A percentile compares a stretch with the other conserved stretches of the same genome.
These are phyloP conservation scores for Crocallis elinguaria DNA, from an alignment of 2,888 invertebrate genomes.

Conservation along the genomic window DNA sequence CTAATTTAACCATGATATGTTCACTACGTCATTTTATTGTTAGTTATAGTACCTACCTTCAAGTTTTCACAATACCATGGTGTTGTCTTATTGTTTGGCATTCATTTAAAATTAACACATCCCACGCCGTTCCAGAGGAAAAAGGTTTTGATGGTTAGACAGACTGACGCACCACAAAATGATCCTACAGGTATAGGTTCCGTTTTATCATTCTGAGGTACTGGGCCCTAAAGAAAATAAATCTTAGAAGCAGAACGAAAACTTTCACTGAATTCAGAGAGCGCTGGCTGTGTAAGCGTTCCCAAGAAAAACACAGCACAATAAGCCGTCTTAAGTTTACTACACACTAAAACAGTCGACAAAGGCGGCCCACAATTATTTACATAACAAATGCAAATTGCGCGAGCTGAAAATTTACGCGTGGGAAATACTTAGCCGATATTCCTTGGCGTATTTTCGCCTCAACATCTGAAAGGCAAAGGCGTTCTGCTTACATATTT, in stretches of 20 bases:
- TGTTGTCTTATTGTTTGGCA: too few species aligned
- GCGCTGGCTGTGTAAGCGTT: slow-evolving; percentile 6
- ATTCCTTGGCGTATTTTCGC: slow-evolving; percentile 58
- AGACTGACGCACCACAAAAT: too few species aligned
- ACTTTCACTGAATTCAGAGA: neutral
- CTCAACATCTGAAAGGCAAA: slow-evolving; percentile 66
- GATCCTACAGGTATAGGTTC: too few species aligned
- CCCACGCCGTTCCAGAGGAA: too few species aligned
- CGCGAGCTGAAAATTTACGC: slow-evolving; percentile 60
- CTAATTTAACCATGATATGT: too few species aligned
- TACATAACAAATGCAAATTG: slow-evolving; percentile 68
- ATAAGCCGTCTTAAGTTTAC: slow-evolving; percentile 30
- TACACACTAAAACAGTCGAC: slow-evolving; percentile 40
- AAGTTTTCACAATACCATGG: too few species aligned
- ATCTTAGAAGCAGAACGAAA: neutral
- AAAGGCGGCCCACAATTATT: slow-evolving; percentile 60
- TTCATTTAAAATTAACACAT: too few species aligned
- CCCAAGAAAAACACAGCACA: slow-evolving; percentile 31
- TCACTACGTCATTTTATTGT: too few species aligned
- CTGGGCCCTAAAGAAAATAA: too few species aligned
- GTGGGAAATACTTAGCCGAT: slow-evolving; percentile 56
- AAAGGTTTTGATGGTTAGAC: too few species aligned
- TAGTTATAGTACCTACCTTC: too few species aligned
- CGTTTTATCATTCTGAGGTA: too few species aligned
- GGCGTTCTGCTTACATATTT: slow-evolving; percentile 73